Conservation (phyloP, 2,113 vertebrate genomes). For the Hemichromis elongatus region DNA sequence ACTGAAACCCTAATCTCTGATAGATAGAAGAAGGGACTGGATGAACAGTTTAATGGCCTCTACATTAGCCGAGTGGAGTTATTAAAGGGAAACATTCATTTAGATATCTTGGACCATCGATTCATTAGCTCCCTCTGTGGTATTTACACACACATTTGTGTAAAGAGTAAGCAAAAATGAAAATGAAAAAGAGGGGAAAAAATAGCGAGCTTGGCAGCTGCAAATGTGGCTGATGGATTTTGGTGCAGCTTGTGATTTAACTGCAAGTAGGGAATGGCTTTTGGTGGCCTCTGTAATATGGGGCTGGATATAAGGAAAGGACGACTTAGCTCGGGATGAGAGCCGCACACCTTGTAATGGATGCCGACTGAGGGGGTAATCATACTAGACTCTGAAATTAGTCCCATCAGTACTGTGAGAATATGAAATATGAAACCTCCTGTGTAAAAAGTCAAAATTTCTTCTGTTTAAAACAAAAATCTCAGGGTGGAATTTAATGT, state of each 20-base stretch:
- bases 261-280: slow-evolving; percentile 31
- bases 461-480: neutral
- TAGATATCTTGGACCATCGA: neutral
- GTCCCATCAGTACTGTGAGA: slow-evolving; percentile 30
- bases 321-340: slow-evolving; percentile 31
- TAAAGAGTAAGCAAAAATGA: neutral
- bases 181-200: neutral
- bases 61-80: slow-evolving; percentile 17
- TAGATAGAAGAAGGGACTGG: slow-evolving; percentile 26
- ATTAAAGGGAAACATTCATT: slow-evolving; percentile 9
- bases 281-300: slow-evolving; percentile 3
- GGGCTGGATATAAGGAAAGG: neutral
- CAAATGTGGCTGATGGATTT: slow-evolving; percentile 16
- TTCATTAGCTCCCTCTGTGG: slow-evolving; percentile 3
- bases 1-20: slow-evolving; percentile 23
- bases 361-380: slow-evolving; percentile 42
- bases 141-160: slow-evolving; percentile 33
- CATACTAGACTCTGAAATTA: slow-evolving; percentile 32
- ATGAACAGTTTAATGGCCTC: slow-evolving; percentile 49
- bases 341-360: slow-evolving; percentile 36
- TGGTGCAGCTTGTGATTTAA: slow-evolving; percentile 25
- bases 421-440: slow-evolving; percentile 26
- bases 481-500: neutral
- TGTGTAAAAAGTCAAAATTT: neutral
- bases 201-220: neutral